A percentile compares a stretch with the other conserved stretches of the same genome.
phyloP scores from a whole-genome alignment of 2,888 invertebrate genomes.

The Yponomeuta cagnagella region DNA sequence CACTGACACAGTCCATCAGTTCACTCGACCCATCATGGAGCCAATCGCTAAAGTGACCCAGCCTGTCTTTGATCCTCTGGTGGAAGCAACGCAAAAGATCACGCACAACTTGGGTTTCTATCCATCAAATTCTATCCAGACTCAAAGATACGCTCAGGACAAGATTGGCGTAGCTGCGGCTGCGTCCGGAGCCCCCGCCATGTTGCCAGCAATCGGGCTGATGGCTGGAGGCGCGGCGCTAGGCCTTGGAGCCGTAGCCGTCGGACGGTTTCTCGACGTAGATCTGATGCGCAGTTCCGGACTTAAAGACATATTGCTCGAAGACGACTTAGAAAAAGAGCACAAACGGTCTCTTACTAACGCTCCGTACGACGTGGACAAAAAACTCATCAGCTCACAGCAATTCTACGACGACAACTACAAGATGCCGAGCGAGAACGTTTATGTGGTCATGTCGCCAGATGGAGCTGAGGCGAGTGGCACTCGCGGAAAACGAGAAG shows the following conservation, averaged over 20 bases:
- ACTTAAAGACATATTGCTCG: slow-evolving; percentile 51
- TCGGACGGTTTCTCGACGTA: slow-evolving; percentile 82
- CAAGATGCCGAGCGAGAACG: slow-evolving; percentile 73
- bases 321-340: slow-evolving; percentile 67
- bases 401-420: slow-evolving; percentile 67
- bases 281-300: slow-evolving; percentile 77
- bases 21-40: slow-evolving; percentile 77
- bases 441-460: slow-evolving; percentile 70
- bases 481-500: slow-evolving; percentile 52
- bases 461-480: slow-evolving; percentile 39
- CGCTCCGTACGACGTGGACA: slow-evolving; percentile 58
- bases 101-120: slow-evolving; percentile 84
- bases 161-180: slow-evolving; percentile 79
- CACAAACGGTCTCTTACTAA: slow-evolving; percentile 71
- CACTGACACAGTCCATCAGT: slow-evolving; percentile 80
- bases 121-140: slow-evolving; percentile 56
- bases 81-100: slow-evolving; percentile 87
- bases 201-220: slow-evolving; percentile 84
- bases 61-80: slow-evolving; percentile 82
- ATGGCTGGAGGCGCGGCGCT: slow-evolving; percentile 90
- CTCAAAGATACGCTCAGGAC: slow-evolving; percentile 72
- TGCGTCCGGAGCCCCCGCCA: slow-evolving; percentile 74
- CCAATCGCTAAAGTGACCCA: slow-evolving; percentile 76
- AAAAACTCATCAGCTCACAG: slow-evolving; percentile 57
- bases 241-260: slow-evolving; percentile 87